Percentiles rank a stretch among this genome's conserved stretches.
Evolutionary conservation across 2,888 invertebrate genomes (phyloP).

Genomic region (Ecliptopera silaceata): DNA sequence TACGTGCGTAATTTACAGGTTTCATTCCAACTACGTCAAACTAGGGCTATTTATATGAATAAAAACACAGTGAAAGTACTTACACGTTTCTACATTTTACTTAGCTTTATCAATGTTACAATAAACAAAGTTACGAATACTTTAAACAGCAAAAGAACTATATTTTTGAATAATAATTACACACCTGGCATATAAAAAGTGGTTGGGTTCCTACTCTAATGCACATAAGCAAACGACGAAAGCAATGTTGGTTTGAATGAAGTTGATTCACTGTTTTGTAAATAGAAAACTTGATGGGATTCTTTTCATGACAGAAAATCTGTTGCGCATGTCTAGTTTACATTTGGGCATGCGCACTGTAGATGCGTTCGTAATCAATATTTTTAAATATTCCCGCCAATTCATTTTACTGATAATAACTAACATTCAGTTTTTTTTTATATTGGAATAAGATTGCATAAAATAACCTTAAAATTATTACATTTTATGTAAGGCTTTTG

Average conservation of each 20-base stretch:
- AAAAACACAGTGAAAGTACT: too few species aligned
- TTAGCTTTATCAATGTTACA: too few species aligned
- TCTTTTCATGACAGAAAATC: constrained; percentile 26
- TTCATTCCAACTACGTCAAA: too few species aligned
- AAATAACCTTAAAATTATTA: too few species aligned
- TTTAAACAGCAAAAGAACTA: not conserved
- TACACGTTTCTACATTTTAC: not conserved
- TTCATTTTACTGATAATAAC: not conserved
- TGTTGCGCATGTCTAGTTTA: constrained; percentile 45
- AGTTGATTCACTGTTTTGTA: constrained; percentile 36
- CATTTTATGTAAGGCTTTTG: too few species aligned
- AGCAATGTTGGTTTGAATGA: constrained; percentile 27
- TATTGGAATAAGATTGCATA: too few species aligned
- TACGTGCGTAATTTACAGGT: too few species aligned
- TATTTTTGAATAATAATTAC: not conserved
- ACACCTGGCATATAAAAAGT: constrained; percentile 15
- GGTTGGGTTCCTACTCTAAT: not conserved
- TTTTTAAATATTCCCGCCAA: constrained; percentile 43
- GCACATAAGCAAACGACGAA: constrained; percentile 2
- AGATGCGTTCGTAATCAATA: constrained; percentile 42
- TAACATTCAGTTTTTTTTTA: too few species aligned
- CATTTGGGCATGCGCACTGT: constrained; percentile 35
- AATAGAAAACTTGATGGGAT: constrained; percentile 36
- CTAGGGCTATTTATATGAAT: too few species aligned
- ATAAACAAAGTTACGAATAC: too few species aligned